phyloP scores from a whole-genome alignment of 2,113 vertebrate species.

The Cynocephalus volans region DNA sequence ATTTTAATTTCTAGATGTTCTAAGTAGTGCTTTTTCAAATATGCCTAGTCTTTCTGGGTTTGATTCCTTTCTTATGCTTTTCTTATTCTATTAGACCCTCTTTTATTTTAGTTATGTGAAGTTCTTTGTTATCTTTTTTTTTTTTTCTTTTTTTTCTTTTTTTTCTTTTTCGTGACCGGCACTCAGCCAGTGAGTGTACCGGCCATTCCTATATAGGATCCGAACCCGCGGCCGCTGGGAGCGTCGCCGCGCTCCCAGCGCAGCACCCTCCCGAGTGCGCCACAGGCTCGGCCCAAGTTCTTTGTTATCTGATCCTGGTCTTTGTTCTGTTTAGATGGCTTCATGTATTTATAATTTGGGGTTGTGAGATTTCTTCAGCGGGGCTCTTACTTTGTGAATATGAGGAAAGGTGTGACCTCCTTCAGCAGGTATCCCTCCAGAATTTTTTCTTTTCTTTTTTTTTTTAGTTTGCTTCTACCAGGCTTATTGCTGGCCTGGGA shows the following conservation, averaged over 20 bases:
- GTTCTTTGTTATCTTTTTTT: not conserved
- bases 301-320: not conserved
- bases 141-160: too few relatives aligned
- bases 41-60: not conserved
- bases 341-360: not conserved
- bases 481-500: not conserved
- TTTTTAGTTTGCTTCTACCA: not conserved
- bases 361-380: not conserved
- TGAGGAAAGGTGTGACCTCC: not conserved
- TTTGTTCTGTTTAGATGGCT: not conserved
- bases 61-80: not conserved
- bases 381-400: not conserved
- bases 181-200: too few relatives aligned
- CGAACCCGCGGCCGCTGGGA: too few relatives aligned
- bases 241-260: too few relatives aligned
- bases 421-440: not conserved
- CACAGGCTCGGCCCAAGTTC: too few relatives aligned
- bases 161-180: too few relatives aligned
- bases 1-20: not conserved
- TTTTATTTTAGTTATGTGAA: not conserved
- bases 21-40: slow-evolving; percentile 7
- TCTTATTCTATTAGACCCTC: not conserved
- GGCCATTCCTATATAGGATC: too few relatives aligned
- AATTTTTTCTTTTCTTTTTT: not conserved
- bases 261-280: too few relatives aligned